Evolutionary conservation across 2,113 vertebrate species (phyloP).

Genomic region (Sigmodon hispidus): DNA sequence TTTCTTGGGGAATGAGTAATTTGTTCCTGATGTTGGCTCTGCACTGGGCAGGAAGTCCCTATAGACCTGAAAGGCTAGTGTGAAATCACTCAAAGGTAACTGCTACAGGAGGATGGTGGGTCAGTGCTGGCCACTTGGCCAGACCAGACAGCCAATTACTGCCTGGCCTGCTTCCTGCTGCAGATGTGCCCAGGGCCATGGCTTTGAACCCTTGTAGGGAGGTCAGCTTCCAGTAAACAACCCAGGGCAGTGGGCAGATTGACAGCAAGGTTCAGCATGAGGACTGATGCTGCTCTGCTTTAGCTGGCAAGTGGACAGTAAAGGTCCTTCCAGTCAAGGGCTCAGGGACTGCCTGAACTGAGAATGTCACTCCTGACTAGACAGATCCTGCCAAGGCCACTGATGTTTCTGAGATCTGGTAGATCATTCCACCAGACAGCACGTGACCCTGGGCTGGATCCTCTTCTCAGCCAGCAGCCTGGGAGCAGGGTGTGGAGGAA

Average conservation of each 20-base stretch:
- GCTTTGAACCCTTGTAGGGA: constrained; percentile 77
- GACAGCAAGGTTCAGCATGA: constrained; percentile 56
- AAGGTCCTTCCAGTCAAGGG: not conserved
- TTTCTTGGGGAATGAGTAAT: constrained; percentile 79
- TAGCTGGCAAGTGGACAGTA: constrained; percentile 31
- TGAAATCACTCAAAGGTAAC: constrained; percentile 67
- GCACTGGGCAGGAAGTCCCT: constrained; percentile 70
- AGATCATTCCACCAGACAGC: not conserved
- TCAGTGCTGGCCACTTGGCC: constrained; percentile 61
- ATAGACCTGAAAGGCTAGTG: constrained; percentile 70
- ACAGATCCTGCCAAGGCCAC: not conserved
- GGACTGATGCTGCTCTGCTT: not conserved
- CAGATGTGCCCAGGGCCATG: constrained; percentile 78
- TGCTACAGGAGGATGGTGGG: constrained; percentile 62
- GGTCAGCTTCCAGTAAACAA: constrained; percentile 80
- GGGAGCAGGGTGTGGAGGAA: not conserved
- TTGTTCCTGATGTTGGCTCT: constrained; percentile 59
- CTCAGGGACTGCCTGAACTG: not conserved
- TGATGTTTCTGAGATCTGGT: not conserved
- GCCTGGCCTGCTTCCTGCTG: constrained; percentile 75
- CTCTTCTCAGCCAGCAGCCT: not conserved
- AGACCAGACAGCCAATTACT: constrained; percentile 71
- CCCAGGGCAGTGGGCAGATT: constrained; percentile 78
- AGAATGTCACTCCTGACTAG: not conserved
- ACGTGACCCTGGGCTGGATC: not conserved